Base-by-base conservation (phyloP, 2,888 invertebrate genomes). In the Galeruca laticollis region DNA sequence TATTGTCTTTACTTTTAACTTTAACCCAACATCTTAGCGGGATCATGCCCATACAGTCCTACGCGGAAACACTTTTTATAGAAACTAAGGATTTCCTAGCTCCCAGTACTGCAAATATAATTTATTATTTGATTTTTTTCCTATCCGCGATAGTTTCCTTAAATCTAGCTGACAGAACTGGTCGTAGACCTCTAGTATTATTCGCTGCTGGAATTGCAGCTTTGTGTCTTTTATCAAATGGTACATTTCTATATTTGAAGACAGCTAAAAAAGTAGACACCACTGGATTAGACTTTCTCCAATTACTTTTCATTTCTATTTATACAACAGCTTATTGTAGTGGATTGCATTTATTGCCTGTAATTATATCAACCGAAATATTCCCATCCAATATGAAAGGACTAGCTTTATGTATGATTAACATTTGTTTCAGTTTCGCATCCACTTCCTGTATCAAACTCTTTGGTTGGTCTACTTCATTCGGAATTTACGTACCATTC, bases 41-140 rank as follows among this genome's bases (percentile, higher is more conserved):
- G 1, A 89, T 89, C 63, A 89, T 89, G 33, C 90, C 90, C 0
- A 88, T 91, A 4, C 87, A 89, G 0, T 88, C 90, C 3, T 90
- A 90, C 78, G 88, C 90, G 0, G 89, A 90, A 73, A 86, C 86
- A 0, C 82, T 87, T 10, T 83, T 87, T 31, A 72, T 84, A n/a
- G 85, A 86, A 40, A 79, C 84, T 0, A 81, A 81, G 4, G 85
- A 84, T 69, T 78, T 84, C 47, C 76, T 87, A 2, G 85, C 87
- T 3, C 85, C 88, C 8, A 80, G 70, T 35, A 73, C 74, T 2
- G 80, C 81, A 2, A 79, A 83, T 6, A 80, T 81, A 47, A 78
- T 83, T 26, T 84, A 82, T 68, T 83, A 82, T 66, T 65, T 87
- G 52, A 87, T 89, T 47, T 90, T 90, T 83, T 86, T 90, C 2